Evolutionary conservation across 2,113 vertebrate genomes (phyloP), one percentile per base, ranked within the genome.

Genomic region (Enhydra lutris): DNA sequence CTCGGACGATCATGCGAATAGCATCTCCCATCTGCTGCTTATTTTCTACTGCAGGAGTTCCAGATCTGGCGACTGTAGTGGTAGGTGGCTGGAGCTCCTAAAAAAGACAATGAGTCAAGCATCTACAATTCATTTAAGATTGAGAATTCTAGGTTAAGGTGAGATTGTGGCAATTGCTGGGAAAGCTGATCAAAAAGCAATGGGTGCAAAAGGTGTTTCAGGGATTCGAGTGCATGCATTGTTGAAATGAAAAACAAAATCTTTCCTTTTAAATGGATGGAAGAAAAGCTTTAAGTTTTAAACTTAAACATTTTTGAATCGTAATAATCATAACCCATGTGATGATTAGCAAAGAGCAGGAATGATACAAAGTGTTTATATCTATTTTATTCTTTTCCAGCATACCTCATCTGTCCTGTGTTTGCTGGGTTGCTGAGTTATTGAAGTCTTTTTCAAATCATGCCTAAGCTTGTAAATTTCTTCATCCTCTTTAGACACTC

Each of bases 381-480:
- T 47, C 7, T 34, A 57, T 39, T 86, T 89, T 92, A 95, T 79
- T 85, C 13, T 65, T 91, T 78, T 42, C n/a, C 55, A 61, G 80
- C 93, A 73, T 97, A 99, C 99, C 99, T 99, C 99, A 31, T 99
- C 98, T 42, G 98, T 98, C 95, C 98, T 98, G 67, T 99, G 99
- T 96, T 99, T 99, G 95, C 98, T 98, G 79, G 99, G 99, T 50
- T 99, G 99, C 63, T 99, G 99, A 78, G 99, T 99, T 98, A 99
- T 99, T 0, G 99, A 99, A 0, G 99, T 98, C 97, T 99, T 99
- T 98, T 99, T 99, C 97, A 99, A 99, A 97, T 99, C 99, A 61
- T 99, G 99, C 78, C 99, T 99, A 92, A 99, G 99, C 98, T 99
- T 99, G 98, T 99, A 99, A 96, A 99, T 99, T 96, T 99, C 99